Conservation (phyloP, 64 coral and sea anemone genomes). For the Montipora foliosa region DNA sequence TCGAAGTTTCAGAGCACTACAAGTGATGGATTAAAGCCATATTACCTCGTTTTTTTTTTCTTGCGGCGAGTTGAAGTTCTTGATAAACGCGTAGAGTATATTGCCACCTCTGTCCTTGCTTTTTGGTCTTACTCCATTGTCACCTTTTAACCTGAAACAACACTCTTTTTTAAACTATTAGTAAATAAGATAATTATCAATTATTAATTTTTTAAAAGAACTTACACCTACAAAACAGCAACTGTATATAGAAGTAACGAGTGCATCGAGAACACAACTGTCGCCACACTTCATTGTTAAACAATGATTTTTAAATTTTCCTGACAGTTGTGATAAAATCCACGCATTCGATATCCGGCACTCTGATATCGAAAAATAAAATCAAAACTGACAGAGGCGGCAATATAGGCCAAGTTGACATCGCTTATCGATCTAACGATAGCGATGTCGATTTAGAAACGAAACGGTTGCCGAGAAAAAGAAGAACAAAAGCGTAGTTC, state of each 20-base stretch:
- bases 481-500: background rate
- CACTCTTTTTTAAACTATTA: background rate
- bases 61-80: background rate
- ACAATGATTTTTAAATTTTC: background rate
- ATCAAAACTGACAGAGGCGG: conserved; percentile 1
- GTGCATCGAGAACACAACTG: conserved; percentile 12
- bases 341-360: background rate
- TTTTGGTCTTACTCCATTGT: background rate
- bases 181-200: background rate
- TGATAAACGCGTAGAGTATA: conserved; percentile 41
- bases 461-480: too few relatives aligned
- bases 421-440: conserved; percentile 16
- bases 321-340: conserved; percentile 2
- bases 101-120: conserved; percentile 30
- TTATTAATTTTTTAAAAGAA: background rate
- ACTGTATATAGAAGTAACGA: background rate
- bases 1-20: background rate
- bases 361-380: background rate
- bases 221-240: background rate
- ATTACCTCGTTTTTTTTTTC: conserved; percentile 9
- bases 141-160: background rate
- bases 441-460: background rate
- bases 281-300: background rate
- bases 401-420: conserved; percentile 47
- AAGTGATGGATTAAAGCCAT: background rate